Percentiles rank a stretch among this genome's conserved stretches.
Conservation (phyloP, 1,140 invertebrate species). For the Brachionus manjavacas region DNA sequence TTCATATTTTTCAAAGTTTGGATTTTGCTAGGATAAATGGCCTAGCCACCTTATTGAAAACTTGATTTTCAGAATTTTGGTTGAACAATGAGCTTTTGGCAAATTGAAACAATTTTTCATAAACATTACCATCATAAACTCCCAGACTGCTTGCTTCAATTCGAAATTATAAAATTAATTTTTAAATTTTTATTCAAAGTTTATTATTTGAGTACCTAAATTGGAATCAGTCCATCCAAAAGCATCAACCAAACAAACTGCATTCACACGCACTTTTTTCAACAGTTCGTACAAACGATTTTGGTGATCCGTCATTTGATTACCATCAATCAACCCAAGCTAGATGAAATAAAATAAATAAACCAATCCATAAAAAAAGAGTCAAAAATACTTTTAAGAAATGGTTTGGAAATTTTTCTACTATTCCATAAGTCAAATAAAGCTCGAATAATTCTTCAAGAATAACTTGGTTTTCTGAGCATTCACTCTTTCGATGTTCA, state of each 20-base stretch:
- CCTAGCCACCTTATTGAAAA: background rate
- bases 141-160: conserved; percentile 68
- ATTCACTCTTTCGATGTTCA: background rate
- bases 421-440: background rate
- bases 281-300: conserved; percentile 1
- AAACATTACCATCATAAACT: conserved; percentile 82
- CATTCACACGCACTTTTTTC: conserved; percentile 29
- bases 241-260: conserved; percentile 14
- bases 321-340: conserved; percentile 20
- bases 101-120: conserved; percentile 76
- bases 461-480: conserved; percentile 37
- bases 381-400: conserved; percentile 45
- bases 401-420: background rate
- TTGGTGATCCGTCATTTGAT: background rate
- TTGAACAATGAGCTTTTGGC: conserved; percentile 81
- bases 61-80: conserved; percentile 59
- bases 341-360: conserved; percentile 55
- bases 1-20: background rate
- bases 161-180: conserved; percentile 46
- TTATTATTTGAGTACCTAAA: background rate
- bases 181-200: background rate
- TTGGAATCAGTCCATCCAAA: conserved; percentile 36
- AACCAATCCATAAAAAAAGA: background rate
- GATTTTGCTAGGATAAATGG: background rate
- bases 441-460: conserved; percentile 36